Base-by-base conservation (phyloP, 2,888 invertebrate genomes). In the Drosophila lacicola region DNA sequence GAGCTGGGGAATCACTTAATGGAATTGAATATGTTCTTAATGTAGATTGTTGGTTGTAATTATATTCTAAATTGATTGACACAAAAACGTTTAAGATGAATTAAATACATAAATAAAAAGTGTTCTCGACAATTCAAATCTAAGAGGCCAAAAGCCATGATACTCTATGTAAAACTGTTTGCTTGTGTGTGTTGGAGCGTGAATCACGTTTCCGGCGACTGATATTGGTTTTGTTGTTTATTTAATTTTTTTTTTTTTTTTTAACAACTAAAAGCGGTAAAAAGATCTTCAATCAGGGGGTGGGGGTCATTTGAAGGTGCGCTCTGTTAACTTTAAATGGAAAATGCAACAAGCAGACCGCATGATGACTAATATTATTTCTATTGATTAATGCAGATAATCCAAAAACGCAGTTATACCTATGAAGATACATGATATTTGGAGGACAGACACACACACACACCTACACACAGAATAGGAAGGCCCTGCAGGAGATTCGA, bases 361-460 rank as follows among this genome's bases (percentile, higher is more conserved):
- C n/a, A 33, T 49, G 36, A 10, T 41, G 11, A 17, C 29, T 41
- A 2, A n/a, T 36, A 36, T 2, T 36, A 37, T 37, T 39, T 51
- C 11, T 53, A 10, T 57, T 47, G 37, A 25, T 49, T 37, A 29
- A 34, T 55, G 8, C 51, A 76, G 78, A 70, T 78, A 56, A 69
- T 46, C 56, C 53, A 53, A 70, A 53, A 78, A 49, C 45, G 34
- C 36, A 37, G 47, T 25, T 29, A 36, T 19, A 70, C 56, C 46
- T 42, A 64, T 71, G 65, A 71, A 57, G 33, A 55, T 34, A 68
- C 55, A 72, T 49, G 34, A 58, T 67, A 53, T 50, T 60, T 47
- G 56, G 55, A 73, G 63, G 60, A 68, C 39, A 57, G 9, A 51
- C 47, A 49, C 19, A 49, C 29, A 51, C 10, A 39, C 10, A 34